A percentile compares a stretch with the other conserved stretches of the same genome.
phyloP scores from a whole-genome alignment of 2,797 vertebrate genomes.

The Labroides dimidiatus region DNA sequence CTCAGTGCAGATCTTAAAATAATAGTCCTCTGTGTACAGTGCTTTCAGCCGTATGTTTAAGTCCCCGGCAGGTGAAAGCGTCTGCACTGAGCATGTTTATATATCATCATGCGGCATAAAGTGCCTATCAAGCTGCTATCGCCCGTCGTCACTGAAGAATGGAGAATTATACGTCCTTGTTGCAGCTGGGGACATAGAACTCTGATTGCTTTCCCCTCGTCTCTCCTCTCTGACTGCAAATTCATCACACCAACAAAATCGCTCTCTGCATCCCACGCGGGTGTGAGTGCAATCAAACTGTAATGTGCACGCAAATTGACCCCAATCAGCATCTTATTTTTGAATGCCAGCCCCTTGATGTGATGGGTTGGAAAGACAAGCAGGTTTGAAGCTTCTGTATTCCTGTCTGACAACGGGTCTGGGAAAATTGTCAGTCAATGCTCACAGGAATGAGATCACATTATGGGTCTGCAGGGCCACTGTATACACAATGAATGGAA shows the following conservation, averaged over 20 bases:
- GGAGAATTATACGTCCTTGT: slow-evolving; percentile 33
- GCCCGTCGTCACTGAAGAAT: slow-evolving; percentile 35
- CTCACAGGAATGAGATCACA: slow-evolving; percentile 38
- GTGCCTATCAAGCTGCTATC: slow-evolving; percentile 34
- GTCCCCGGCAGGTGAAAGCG: slow-evolving; percentile 12
- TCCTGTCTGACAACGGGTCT: slow-evolving; percentile 15
- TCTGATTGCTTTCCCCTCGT: slow-evolving; percentile 65
- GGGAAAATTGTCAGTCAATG: slow-evolving; percentile 30
- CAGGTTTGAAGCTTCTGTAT: slow-evolving; percentile 34
- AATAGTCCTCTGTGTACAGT: too few relatives aligned
- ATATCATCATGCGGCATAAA: slow-evolving; percentile 39
- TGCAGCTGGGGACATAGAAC: slow-evolving; percentile 54
- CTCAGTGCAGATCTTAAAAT: neutral
- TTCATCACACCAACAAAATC: slow-evolving; percentile 50
- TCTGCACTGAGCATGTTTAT: slow-evolving; percentile 42
- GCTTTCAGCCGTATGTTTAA: too few relatives aligned
- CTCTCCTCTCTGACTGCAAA: slow-evolving; percentile 50
- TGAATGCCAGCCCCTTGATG: slow-evolving; percentile 41
- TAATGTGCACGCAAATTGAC: slow-evolving; percentile 55
- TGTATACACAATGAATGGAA: neutral
- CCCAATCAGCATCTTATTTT: slow-evolving; percentile 68
- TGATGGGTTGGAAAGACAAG: slow-evolving; percentile 50
- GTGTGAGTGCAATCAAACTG: slow-evolving; percentile 67
- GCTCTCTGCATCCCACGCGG: slow-evolving; percentile 38
- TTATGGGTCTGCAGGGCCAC: slow-evolving; percentile 31